Conservation (phyloP, 1,140 invertebrate species). For the Zaprionus vittiger region DNA sequence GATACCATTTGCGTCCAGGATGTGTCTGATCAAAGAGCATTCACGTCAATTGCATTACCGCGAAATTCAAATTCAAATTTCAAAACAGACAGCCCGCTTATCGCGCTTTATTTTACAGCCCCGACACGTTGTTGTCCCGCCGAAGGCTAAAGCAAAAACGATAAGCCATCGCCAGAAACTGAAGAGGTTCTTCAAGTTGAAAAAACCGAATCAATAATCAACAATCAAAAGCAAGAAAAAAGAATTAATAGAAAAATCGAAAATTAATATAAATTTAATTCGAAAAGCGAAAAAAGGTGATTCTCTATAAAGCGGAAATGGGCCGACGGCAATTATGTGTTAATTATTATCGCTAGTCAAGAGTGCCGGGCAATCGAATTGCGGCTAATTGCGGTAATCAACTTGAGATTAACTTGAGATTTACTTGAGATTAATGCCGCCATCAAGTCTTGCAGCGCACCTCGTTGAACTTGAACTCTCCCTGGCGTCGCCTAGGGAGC, state of each 20-base stretch:
- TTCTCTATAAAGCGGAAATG: slow-evolving; percentile 14
- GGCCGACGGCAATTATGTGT: slow-evolving; percentile 3
- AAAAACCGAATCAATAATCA: neutral
- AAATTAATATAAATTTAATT: neutral
- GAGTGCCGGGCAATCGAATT: slow-evolving; percentile 7
- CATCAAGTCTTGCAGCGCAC: neutral
- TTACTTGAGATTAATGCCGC: neutral
- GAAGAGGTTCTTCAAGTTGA: slow-evolving; percentile 8
- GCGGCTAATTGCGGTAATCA: slow-evolving; percentile 41
- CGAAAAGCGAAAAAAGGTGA: neutral
- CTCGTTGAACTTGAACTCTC: slow-evolving; percentile 42
- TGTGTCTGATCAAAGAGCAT: no score
- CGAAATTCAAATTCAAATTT: no score
- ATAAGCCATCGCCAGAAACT: slow-evolving; percentile 4
- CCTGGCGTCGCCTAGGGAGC: slow-evolving; percentile 9
- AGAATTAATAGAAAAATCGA: neutral
- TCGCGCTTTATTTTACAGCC: slow-evolving; percentile 10
- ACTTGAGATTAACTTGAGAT: slow-evolving; percentile 12
- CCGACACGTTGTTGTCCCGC: neutral
- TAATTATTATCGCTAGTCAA: slow-evolving; percentile 17
- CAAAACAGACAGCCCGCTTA: neutral
- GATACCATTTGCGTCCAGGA: no score
- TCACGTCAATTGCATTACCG: no score
- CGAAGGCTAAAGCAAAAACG: slow-evolving; percentile 1
- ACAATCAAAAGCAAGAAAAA: neutral